These are phyloP conservation scores for Piprites chloris DNA, from an alignment of 2,113 vertebrate species.

Conservation along the genomic window DNA sequence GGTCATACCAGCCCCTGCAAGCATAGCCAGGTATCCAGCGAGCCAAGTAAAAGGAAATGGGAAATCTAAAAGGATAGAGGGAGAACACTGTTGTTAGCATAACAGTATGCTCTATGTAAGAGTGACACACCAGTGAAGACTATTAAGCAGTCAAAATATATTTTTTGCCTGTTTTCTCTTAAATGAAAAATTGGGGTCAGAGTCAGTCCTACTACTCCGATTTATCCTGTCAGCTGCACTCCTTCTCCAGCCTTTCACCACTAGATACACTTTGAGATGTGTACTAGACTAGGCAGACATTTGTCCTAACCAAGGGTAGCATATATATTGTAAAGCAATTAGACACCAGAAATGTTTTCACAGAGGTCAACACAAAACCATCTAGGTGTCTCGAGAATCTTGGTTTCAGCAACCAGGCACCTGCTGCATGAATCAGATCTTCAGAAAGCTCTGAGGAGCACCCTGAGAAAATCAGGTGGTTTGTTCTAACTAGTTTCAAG, in stretches of 20 bases:
- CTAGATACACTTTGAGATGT: background rate
- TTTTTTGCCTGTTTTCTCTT: background rate
- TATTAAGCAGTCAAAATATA: background rate
- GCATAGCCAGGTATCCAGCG: constrained; percentile 91
- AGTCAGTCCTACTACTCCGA: background rate
- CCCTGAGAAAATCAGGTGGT: background rate
- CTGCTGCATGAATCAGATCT: background rate
- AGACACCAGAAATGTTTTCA: background rate
- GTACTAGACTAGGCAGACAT: background rate
- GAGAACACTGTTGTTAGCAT: background rate
- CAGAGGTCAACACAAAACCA: background rate
- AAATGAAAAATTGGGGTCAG: background rate
- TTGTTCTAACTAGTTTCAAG: background rate
- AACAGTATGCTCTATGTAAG: background rate
- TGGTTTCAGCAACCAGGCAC: background rate
- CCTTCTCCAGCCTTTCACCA: background rate
- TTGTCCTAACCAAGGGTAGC: background rate
- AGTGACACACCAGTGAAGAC: background rate
- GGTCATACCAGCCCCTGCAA: constrained; percentile 94
- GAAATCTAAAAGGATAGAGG: constrained; percentile 80
- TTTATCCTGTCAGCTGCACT: background rate
- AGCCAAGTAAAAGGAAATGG: constrained; percentile 92
- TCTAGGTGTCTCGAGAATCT: background rate
- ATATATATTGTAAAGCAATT: background rate
- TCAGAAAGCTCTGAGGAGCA: background rate